Base-by-base conservation (phyloP, 2,797 vertebrate species). In the Coregonus suidteri region DNA sequence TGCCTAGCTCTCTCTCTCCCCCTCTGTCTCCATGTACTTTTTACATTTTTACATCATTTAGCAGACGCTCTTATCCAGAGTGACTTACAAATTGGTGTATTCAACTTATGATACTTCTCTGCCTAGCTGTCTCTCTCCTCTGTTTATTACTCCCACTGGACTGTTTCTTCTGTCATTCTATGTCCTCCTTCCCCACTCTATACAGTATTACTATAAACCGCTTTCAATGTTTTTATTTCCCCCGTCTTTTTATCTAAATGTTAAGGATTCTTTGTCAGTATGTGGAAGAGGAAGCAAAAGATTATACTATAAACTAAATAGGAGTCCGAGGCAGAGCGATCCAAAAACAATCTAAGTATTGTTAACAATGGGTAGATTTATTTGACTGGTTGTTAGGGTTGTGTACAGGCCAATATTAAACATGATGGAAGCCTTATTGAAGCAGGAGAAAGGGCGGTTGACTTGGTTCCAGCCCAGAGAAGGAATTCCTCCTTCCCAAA, bases 231-330 rank as follows among this genome's bases (percentile, higher is more conserved):
- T 53, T 75, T 47, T 59, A 51, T 83, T 65, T 78, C 76, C 47
- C 69, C 80, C 3, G 66, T 67, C 66, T 81, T 52, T 76, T 72
- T 85, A 74, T 79, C 77, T 37, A 68, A 52, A 47, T 47, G 41
- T 47, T 47, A 47, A 47, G 31, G 11, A 30, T 74, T 53, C 59
- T 47, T 30, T 37, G 67, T 77, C 76, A 82, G 78, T 77, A 66
- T 67, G 76, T 67, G 76, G 81, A 79, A 81, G 73, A 59, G 76
- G 76, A 80, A 81, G 66, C 54, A 64, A 74, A 72, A 47, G 75
- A 79, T 78, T 83, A 72, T 81, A 51, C n/a, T 71, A n/a, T 73
- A 73, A 82, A 73, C 78, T 71, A 80, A 82, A 80, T 80, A 76
- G 75, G 52, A 67, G 76, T 71, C 56, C 41, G 75, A 75, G 1